A percentile compares a stretch with the other conserved stretches of the same genome.
Evolutionary conservation across 2,113 vertebrate species (phyloP).

Genomic region (Chloroceryle aenea): DNA sequence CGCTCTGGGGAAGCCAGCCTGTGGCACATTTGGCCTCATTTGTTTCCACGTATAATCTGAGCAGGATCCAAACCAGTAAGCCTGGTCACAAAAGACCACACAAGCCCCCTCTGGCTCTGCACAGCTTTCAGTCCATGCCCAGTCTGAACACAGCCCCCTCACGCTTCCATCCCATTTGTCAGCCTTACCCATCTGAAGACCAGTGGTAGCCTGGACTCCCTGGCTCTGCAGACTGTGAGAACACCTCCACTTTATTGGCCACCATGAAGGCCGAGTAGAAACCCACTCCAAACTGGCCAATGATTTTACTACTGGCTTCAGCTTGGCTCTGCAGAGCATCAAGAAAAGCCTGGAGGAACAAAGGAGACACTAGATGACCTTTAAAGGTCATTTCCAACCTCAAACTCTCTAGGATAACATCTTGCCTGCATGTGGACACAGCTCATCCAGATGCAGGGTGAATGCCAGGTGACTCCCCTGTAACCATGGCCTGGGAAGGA

Average conservation of each 20-base stretch:
- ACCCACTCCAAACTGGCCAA: slow-evolving; percentile 97
- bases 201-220: slow-evolving; percentile 86
- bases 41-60: neutral
- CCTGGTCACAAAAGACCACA: neutral
- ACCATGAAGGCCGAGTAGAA: slow-evolving; percentile 99
- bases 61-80: neutral
- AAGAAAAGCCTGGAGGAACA: slow-evolving; percentile 84
- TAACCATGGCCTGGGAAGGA: neutral
- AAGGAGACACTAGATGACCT: neutral
- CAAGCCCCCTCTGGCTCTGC: neutral
- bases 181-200: slow-evolving; percentile 92
- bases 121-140: neutral
- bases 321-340: slow-evolving; percentile 89
- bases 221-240: slow-evolving; percentile 79
- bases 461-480: neutral
- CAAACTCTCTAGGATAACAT: neutral
- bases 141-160: neutral
- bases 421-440: neutral
- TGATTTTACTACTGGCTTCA: slow-evolving; percentile 91
- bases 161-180: neutral
- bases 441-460: neutral
- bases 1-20: neutral
- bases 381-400: neutral
- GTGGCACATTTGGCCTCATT: neutral
- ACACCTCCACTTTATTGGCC: slow-evolving; percentile 90